Percentiles rank a stretch among this genome's conserved stretches.
These are phyloP conservation scores for Nycticebus coucang DNA, from an alignment of 2,113 vertebrate genomes.

Conservation along the genomic window DNA sequence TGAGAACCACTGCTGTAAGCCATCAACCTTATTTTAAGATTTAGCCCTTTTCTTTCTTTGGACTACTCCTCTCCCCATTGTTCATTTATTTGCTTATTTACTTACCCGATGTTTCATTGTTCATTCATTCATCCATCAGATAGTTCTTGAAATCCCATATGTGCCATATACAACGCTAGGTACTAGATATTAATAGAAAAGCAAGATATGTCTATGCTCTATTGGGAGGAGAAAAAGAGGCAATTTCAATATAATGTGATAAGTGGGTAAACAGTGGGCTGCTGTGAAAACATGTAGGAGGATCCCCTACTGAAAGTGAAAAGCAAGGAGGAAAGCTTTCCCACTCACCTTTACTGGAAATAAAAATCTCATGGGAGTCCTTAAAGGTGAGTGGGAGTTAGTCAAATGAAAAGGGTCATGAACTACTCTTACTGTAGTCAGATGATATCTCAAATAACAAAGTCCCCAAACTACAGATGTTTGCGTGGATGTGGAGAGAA, in stretches of 20 bases:
- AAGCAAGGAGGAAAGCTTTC: background rate
- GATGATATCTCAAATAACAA: too few species aligned
- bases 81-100: background rate
- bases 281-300: background rate
- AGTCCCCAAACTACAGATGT: too few species aligned
- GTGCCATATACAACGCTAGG: background rate
- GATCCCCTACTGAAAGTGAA: background rate
- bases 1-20: background rate
- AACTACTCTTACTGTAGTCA: background rate
- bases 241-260: background rate
- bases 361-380: background rate
- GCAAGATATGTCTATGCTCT: background rate
- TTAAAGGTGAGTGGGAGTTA: background rate
- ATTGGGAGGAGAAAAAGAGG: background rate
- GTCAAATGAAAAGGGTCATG: background rate
- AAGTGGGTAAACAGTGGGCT: too few species aligned
- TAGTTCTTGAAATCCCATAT: background rate
- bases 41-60: conserved; percentile 31
- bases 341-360: background rate
- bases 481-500: too few species aligned
- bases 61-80: background rate
- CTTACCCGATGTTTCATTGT: background rate
- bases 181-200: background rate
- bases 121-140: background rate
- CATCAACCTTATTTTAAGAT: background rate